Conservation (phyloP, 2,888 invertebrate genomes). For the Notodonta ziczac region DNA sequence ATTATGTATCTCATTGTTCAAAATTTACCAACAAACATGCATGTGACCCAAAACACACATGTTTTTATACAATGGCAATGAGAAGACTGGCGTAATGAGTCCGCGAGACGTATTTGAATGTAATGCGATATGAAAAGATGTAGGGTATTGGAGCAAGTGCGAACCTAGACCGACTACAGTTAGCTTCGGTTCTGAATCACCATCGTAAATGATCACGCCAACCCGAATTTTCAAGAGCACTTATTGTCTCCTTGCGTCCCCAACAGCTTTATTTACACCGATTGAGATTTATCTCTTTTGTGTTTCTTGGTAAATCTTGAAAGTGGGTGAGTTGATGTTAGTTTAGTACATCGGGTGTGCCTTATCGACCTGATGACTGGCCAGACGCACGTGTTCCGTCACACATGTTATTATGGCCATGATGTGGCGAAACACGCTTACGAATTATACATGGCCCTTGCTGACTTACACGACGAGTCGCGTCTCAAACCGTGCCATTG, state of each 20-base stretch:
- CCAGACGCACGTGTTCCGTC: conserved; percentile 9
- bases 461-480: conserved; percentile 37
- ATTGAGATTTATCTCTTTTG: conserved; percentile 42
- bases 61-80: conserved; percentile 46
- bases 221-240: conserved; percentile 63
- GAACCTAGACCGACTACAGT: conserved; percentile 67
- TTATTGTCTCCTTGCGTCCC: conserved; percentile 45
- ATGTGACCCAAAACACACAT: conserved; percentile 40
- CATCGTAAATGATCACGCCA: conserved; percentile 62
- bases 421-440: conserved; percentile 36
- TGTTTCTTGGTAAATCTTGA: conserved; percentile 25
- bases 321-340: conserved; percentile 24
- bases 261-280: conserved; percentile 51
- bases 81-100: conserved; percentile 59
- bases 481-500: conserved; percentile 64
- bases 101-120: conserved; percentile 60
- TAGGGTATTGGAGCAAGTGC: conserved; percentile 73
- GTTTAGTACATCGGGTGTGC: conserved; percentile 12
- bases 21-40: conserved; percentile 21
- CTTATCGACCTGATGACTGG: conserved; percentile 29
- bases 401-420: conserved; percentile 2
- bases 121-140: conserved; percentile 70
- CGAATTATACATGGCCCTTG: conserved; percentile 55
- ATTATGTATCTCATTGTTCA: conserved; percentile 42
- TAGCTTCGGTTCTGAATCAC: conserved; percentile 68